Evolutionary conservation across 2,888 invertebrate genomes (phyloP).

Genomic region (Schrankia costaestrigalis): DNA sequence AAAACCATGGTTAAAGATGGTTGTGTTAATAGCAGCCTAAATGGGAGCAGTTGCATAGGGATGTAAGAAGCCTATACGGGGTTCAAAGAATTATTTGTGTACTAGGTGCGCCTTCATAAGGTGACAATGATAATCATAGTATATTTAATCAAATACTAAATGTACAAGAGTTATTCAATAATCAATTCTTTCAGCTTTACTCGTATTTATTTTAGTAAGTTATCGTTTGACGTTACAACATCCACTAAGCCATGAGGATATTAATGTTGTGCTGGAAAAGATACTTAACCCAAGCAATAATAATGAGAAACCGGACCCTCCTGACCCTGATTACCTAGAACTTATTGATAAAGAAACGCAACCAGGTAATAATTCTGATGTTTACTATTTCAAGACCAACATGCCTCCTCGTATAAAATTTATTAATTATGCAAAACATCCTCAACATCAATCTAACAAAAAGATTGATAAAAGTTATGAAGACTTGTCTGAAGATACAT

Average conservation of each 20-base stretch:
- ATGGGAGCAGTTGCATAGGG: too few relatives aligned
- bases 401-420: conserved; percentile 10
- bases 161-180: conserved; percentile 1
- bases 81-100: too few relatives aligned
- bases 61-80: too few relatives aligned
- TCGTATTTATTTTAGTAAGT: conserved; percentile 7
- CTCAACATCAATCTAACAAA: conserved; percentile 4
- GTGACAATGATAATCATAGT: too few relatives aligned
- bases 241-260: conserved; percentile 21
- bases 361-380: conserved; percentile 32
- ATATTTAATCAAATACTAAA: neutral
- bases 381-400: conserved; percentile 32
- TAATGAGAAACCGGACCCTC: neutral
- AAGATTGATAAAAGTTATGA: conserved; percentile 3
- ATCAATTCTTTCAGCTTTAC: conserved; percentile 16
- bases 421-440: conserved; percentile 9
- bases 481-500: conserved; percentile 7
- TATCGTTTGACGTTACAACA: conserved; percentile 7
- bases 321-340: conserved; percentile 2
- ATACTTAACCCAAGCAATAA: conserved; percentile 2
- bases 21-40: too few relatives aligned
- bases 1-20: too few relatives aligned
- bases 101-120: too few relatives aligned
- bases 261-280: conserved; percentile 33
- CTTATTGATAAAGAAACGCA: neutral